phyloP scores from a whole-genome alignment of 2,113 vertebrate species.

The Harpagus bidentatus region DNA sequence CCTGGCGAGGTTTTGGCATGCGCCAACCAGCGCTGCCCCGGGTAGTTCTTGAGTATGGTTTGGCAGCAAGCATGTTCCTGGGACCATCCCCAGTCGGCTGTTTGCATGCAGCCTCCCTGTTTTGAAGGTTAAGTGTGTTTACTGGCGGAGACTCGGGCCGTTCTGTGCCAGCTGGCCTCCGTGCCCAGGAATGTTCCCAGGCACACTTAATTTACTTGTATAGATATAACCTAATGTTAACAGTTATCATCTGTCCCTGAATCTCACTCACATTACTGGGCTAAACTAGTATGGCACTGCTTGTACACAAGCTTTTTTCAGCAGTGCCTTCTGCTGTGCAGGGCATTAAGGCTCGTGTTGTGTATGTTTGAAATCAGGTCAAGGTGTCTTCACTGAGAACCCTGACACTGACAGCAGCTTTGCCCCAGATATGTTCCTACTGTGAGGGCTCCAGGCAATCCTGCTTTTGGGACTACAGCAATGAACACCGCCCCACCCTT shows the following conservation, averaged over 20 bases:
- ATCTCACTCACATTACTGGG: not conserved
- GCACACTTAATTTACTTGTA: constrained; percentile 28
- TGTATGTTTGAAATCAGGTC: rapidly evolving
- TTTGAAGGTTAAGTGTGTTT: constrained; percentile 28
- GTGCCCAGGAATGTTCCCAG: constrained; percentile 45
- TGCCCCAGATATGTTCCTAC: rapidly evolving
- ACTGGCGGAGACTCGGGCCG: not conserved
- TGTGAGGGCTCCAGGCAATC: not conserved
- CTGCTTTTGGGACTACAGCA: not conserved
- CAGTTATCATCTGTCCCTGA: not conserved
- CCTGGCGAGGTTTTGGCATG: not conserved
- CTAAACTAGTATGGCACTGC: not conserved
- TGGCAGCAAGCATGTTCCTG: not conserved
- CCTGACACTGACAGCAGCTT: not conserved
- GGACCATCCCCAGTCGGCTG: not conserved
- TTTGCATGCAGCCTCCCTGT: constrained; percentile 19
- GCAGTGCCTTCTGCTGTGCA: not conserved
- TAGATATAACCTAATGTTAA: not conserved
- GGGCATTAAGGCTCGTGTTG: rapidly evolving
- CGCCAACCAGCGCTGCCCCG: not conserved
- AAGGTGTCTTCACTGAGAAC: not conserved
- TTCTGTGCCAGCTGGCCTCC: constrained; percentile 35
- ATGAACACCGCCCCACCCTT: not conserved
- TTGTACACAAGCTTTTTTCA: not conserved
- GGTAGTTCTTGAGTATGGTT: not conserved